These are phyloP conservation scores for Caenorhabditis sp. DNA, from an alignment of 2,888 invertebrate species.

Conservation along the genomic window DNA sequence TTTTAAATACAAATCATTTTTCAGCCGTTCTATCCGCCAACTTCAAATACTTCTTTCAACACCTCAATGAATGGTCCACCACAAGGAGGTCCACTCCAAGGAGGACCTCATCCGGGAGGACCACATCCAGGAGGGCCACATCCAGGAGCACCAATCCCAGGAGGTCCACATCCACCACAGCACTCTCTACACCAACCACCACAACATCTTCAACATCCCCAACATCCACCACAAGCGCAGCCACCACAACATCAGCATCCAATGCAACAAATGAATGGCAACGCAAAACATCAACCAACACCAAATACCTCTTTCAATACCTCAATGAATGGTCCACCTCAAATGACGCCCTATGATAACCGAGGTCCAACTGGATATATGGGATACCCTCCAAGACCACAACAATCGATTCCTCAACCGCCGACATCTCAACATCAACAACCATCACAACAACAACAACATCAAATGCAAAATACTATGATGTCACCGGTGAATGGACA, in stretches of 20 bases:
- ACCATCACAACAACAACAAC: not conserved
- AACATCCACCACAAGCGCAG: not conserved
- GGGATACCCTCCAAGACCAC: not conserved
- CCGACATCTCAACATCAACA: not conserved
- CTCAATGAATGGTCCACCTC: too few species aligned
- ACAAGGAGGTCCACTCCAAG: not conserved
- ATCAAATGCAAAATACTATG: not conserved
- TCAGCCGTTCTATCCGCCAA: not conserved
- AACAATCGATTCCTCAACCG: not conserved
- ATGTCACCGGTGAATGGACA: not conserved
- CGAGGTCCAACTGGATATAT: not conserved
- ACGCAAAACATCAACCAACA: not conserved
- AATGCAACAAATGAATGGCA: not conserved
- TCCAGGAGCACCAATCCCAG: not conserved
- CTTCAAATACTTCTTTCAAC: not conserved
- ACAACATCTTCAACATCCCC: not conserved
- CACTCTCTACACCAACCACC: not conserved
- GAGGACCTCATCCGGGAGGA: not conserved
- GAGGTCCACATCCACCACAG: not conserved
- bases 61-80: not conserved
- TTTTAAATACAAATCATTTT: too few species aligned
- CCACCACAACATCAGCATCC: not conserved
- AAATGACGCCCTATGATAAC: not conserved
- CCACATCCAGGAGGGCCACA: conserved; percentile 1
- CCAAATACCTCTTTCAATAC: too few species aligned